Conservation (phyloP, 1,140 invertebrate species). For the Venturia canescens region DNA sequence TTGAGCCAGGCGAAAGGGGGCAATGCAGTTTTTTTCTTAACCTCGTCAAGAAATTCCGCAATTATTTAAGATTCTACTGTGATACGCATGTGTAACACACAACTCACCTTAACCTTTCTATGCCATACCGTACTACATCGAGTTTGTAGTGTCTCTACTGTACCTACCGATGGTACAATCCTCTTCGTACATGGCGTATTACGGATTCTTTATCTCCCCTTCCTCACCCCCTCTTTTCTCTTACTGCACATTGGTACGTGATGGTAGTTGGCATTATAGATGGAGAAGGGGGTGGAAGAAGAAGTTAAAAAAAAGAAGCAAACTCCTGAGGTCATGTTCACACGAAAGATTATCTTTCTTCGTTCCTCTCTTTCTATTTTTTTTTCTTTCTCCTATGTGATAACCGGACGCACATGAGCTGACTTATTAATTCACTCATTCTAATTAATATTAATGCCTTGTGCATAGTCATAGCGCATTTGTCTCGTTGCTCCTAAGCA, state of each 20-base stretch:
- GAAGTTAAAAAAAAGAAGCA: conserved; percentile 11
- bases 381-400: background rate
- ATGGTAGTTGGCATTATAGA: conserved; percentile 40
- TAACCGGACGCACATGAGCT: conserved; percentile 40
- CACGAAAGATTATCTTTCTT: conserved; percentile 60
- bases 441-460: conserved; percentile 71
- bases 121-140: background rate
- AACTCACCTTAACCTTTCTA: background rate
- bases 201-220: conserved; percentile 18
- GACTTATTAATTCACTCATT: conserved; percentile 70
- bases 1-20: conserved; percentile 13
- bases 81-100: conserved; percentile 38
- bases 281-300: conserved; percentile 9
- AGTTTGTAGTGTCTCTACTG: background rate
- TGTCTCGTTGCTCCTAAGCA: conserved; percentile 1
- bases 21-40: conserved; percentile 49
- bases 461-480: background rate
- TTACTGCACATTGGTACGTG: conserved; percentile 43
- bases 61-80: conserved; percentile 56
- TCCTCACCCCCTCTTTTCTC: background rate
- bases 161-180: background rate
- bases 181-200: conserved; percentile 31
- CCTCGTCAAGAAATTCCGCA: conserved; percentile 57
- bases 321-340: conserved; percentile 68
- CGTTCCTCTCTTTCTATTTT: conserved; percentile 9